These are phyloP conservation scores for Parazoanthus swiftii DNA, from an alignment of 92 coral and sea anemone genomes.

Conservation along the genomic window DNA sequence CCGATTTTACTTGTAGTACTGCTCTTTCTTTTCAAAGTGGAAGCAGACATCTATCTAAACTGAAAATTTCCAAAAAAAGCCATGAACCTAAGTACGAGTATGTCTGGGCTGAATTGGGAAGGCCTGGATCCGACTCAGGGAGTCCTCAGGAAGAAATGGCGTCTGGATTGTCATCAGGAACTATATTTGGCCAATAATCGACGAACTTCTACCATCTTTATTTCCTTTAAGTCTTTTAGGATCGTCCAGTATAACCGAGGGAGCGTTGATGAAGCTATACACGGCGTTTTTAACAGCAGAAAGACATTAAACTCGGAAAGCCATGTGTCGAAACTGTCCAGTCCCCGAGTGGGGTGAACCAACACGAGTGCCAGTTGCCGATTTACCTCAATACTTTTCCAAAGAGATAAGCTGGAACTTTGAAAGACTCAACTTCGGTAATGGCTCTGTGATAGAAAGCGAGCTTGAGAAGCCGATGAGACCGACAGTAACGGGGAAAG, in stretches of 20 bases:
- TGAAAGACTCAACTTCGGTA: conserved; percentile 92
- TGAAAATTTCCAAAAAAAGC: no score
- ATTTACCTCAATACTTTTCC: conserved; percentile 83
- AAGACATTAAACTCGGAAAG: background rate
- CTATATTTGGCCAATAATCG: background rate
- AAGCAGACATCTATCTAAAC: no score
- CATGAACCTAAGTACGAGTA: no score
- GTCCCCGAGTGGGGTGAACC: conserved; percentile 98
- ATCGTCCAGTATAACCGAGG: background rate
- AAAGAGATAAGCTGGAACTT: conserved; percentile 97
- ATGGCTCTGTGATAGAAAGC: conserved; percentile 86
- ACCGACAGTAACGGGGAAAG: conserved; percentile 87
- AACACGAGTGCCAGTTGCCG: conserved; percentile 71
- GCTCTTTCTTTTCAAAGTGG: no score
- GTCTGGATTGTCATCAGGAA: background rate
- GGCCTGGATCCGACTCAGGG: conserved; percentile 14
- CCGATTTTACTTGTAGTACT: no score
- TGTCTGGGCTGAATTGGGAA: background rate
- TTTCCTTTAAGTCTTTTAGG: background rate
- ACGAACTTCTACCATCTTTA: background rate
- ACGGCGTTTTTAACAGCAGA: background rate
- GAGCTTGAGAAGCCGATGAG: conserved; percentile 81
- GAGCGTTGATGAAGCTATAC: background rate
- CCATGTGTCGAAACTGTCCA: conserved; percentile 93
- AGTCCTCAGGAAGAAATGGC: background rate